phyloP scores from a whole-genome alignment of 2,113 vertebrate genomes.

The Micronycteris hirsuta region DNA sequence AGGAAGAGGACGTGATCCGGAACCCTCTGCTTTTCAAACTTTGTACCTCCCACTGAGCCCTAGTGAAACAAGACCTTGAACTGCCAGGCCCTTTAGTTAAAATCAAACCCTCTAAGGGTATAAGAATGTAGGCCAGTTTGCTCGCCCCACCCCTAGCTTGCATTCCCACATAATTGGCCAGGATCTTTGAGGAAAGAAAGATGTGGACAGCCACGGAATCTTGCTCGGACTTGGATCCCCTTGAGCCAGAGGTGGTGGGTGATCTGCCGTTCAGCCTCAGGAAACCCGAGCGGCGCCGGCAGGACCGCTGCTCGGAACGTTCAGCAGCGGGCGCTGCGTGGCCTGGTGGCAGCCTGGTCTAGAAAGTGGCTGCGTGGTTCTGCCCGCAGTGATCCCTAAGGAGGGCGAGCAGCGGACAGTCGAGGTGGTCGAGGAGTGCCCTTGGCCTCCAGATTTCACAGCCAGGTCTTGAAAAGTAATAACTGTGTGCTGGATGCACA shows the following conservation, averaged over 20 bases:
- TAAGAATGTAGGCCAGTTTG: background rate
- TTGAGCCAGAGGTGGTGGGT: background rate
- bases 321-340: background rate
- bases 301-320: background rate
- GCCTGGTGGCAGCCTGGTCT: background rate
- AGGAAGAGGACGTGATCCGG: no score
- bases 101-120: background rate
- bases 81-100: background rate
- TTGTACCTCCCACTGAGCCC: background rate
- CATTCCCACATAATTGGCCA: background rate
- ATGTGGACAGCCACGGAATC: fast-evolving
- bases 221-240: background rate
- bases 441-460: background rate
- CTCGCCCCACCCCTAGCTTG: background rate
- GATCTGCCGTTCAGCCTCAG: background rate
- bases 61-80: no score
- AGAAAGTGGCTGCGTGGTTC: background rate
- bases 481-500: background rate
- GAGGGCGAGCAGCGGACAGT: no score
- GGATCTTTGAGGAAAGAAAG: background rate
- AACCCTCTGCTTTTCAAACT: background rate
- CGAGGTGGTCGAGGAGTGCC: no score
- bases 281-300: background rate
- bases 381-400: background rate
- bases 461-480: background rate